Conservation (phyloP, 1,140 invertebrate genomes). For the Doryteuthis pealeii region DNA sequence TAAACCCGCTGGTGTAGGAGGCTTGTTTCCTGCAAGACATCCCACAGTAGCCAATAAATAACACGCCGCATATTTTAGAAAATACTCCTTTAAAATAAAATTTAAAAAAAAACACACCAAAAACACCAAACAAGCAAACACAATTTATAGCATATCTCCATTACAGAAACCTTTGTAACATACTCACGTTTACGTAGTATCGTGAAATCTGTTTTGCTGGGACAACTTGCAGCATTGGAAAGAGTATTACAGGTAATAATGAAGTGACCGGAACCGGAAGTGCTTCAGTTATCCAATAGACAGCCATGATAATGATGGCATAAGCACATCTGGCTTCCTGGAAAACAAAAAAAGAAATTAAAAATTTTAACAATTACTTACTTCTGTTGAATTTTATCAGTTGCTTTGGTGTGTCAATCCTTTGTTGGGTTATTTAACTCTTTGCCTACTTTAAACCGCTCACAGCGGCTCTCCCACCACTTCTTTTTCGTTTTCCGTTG, state of each 20-base stretch:
- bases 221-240: conserved; percentile 66
- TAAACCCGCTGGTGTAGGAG: no score
- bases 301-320: conserved; percentile 79
- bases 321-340: conserved; percentile 68
- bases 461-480: no score
- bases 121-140: no score
- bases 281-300: conserved; percentile 82
- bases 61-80: no score
- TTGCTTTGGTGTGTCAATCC: not conserved
- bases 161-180: no score
- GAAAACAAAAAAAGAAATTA: conserved; percentile 14
- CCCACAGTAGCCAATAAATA: no score
- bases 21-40: no score
- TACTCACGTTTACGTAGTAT: conserved; percentile 43
- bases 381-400: not conserved
- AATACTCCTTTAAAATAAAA: no score
- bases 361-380: not conserved
- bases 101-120: no score
- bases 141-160: no score
- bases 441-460: no score
- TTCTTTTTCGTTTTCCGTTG: not conserved
- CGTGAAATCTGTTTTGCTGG: conserved; percentile 44
- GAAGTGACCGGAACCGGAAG: conserved; percentile 80
- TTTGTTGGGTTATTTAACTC: no score
- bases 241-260: conserved; percentile 79